phyloP scores from a whole-genome alignment of 2,797 vertebrate species.

The Notolabrus celidotus region DNA sequence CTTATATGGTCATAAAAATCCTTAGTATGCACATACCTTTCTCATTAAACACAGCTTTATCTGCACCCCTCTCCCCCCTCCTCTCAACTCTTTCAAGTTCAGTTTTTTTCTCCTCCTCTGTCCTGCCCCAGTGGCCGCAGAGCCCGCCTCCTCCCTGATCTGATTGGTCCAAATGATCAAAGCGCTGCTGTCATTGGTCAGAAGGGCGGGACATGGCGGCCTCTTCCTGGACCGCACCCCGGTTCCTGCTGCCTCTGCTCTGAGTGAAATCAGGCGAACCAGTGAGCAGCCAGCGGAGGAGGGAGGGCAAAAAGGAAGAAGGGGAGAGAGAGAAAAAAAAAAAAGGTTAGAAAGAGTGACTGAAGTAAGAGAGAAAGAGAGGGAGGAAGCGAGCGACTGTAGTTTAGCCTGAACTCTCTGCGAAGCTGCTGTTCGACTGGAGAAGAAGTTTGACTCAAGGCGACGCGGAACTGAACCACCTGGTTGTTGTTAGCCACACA shows the following conservation, averaged over 20 bases:
- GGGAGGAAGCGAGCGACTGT: conserved; percentile 66
- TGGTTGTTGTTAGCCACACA: conserved; percentile 69
- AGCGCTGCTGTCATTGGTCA: conserved; percentile 54
- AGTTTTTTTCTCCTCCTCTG: conserved; percentile 38
- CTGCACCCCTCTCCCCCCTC: conserved; percentile 47
- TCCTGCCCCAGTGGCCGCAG: conserved; percentile 41
- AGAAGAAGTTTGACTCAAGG: conserved; percentile 76
- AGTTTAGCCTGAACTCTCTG: conserved; percentile 75
- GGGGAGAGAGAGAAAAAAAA: conserved; percentile 38
- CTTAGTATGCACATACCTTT: conserved; percentile 86
- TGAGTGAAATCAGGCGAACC: conserved; percentile 69
- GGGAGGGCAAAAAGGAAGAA: conserved; percentile 69
- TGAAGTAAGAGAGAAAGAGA: conserved; percentile 62
- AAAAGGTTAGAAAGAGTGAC: conserved; percentile 58
- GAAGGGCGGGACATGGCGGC: conserved; percentile 51
- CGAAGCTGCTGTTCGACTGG: conserved; percentile 76
- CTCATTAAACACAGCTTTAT: conserved; percentile 83
- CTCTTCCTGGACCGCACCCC: conserved; percentile 83
- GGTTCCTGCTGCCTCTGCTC: conserved; percentile 61
- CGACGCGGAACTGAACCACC: conserved; percentile 74
- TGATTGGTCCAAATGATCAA: conserved; percentile 70
- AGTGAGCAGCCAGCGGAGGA: conserved; percentile 73
- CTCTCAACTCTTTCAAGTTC: conserved; percentile 75
- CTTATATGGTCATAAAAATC: conserved; percentile 89
- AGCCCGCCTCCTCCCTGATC: neutral